Evolutionary conservation across 2,113 vertebrate species (phyloP).

Genomic region (Myiozetetes cayanensis): DNA sequence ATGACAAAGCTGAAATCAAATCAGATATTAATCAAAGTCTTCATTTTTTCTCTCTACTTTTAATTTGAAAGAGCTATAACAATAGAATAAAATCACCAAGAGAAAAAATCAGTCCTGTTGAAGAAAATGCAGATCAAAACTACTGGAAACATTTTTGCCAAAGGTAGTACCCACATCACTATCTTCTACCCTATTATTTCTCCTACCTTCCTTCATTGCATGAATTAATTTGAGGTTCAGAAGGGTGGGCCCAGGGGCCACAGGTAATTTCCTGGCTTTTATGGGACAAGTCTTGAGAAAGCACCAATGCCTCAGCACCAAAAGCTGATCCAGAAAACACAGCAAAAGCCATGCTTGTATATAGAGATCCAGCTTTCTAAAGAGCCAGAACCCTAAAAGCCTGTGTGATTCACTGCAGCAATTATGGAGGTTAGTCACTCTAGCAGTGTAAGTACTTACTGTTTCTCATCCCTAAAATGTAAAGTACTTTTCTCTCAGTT

Average conservation of each 20-base stretch:
- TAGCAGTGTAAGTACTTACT: neutral
- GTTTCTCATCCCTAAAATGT: neutral
- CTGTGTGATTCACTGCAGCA: neutral
- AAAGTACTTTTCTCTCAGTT: neutral
- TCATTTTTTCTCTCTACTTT: conserved; percentile 32
- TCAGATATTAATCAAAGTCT: conserved; percentile 67
- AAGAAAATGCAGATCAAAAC: conserved; percentile 20
- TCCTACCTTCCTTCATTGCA: neutral
- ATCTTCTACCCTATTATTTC: neutral
- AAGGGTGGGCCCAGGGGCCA: neutral
- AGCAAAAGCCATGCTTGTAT: neutral
- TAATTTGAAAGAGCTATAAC: conserved; percentile 54
- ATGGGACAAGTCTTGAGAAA: neutral
- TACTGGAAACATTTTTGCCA: neutral
- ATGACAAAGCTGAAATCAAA: conserved; percentile 60
- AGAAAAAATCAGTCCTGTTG: neutral
- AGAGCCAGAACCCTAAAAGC: neutral
- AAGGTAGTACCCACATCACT: neutral
- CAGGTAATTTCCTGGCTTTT: neutral
- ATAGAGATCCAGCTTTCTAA: neutral
- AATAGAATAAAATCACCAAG: conserved; percentile 61
- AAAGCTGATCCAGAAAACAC: neutral
- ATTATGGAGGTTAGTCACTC: neutral
- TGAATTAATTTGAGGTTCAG: neutral
- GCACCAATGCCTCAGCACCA: neutral